These are phyloP conservation scores for Sylvilagus bachmani DNA, from an alignment of 2,113 vertebrate species.

Conservation along the genomic window DNA sequence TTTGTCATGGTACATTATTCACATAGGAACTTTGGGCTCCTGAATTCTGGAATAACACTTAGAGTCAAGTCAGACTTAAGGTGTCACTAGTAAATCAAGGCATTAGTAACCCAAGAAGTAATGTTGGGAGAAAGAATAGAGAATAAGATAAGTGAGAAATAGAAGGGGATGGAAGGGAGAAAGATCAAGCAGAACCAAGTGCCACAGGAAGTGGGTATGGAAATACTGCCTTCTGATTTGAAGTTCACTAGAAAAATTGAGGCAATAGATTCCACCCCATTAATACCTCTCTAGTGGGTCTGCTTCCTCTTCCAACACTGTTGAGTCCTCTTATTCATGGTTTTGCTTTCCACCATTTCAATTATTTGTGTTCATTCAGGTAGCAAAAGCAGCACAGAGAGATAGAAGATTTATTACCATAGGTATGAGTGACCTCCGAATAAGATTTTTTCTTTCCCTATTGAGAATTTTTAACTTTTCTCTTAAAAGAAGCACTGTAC, in stretches of 20 bases:
- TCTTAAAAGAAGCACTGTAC: neutral
- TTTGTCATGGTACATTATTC: neutral
- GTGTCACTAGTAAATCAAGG: neutral
- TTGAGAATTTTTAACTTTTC: neutral
- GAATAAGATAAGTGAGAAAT: neutral
- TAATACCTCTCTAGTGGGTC: neutral
- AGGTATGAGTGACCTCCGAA: neutral
- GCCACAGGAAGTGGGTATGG: neutral
- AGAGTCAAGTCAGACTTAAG: neutral
- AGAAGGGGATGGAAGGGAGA: neutral
- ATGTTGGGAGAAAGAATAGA: neutral
- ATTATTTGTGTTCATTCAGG: neutral
- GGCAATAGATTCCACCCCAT: neutral
- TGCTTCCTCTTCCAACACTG: neutral
- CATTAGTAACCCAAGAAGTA: neutral
- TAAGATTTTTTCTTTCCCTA: neutral
- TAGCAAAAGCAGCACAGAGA: neutral
- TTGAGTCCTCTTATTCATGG: neutral
- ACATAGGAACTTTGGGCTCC: neutral
- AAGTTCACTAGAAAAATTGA: neutral
- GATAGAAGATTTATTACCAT: neutral
- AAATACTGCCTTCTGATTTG: neutral
- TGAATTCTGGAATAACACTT: neutral
- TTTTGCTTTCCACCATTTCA: neutral
- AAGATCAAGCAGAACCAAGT: neutral